These are phyloP conservation scores for Hystrix cristata DNA, from an alignment of 2,113 vertebrate genomes.

Conservation along the genomic window DNA sequence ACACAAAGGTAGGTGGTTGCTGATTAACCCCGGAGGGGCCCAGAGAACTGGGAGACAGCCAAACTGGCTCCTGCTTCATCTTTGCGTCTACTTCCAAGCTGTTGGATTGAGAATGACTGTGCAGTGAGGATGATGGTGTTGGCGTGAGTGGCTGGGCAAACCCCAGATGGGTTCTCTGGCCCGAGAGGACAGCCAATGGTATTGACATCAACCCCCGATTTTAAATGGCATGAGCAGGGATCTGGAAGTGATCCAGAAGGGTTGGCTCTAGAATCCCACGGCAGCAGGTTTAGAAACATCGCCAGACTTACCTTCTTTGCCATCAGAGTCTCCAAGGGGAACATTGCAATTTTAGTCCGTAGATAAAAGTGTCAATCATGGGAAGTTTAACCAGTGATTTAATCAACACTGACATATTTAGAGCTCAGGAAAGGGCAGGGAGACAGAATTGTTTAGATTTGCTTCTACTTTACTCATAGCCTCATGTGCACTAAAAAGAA, in stretches of 20 bases:
- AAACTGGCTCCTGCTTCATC: constrained; percentile 64
- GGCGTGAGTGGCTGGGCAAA: constrained; percentile 63
- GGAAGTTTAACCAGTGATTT: neutral
- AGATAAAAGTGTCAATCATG: constrained; percentile 38
- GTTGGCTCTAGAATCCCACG: constrained; percentile 20
- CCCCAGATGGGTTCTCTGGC: constrained; percentile 51
- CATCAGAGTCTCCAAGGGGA: neutral
- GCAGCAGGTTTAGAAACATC: constrained; percentile 25
- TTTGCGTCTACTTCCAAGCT: constrained; percentile 67
- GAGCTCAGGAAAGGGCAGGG: constrained; percentile 27
- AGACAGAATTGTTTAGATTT: neutral
- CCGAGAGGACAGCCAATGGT: constrained; percentile 50
- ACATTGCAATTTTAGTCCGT: constrained; percentile 7
- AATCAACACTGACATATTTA: neutral
- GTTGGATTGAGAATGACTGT: constrained; percentile 36
- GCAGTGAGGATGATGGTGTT: constrained; percentile 34
- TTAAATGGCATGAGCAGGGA: constrained; percentile 73
- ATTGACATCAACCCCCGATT: constrained; percentile 62
- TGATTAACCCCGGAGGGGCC: constrained; percentile 73
- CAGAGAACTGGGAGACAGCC: constrained; percentile 69
- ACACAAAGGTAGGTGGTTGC: constrained; percentile 69
- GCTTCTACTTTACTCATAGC: constrained; percentile 6
- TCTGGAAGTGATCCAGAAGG: constrained; percentile 67
- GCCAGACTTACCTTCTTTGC: neutral
- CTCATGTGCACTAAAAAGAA: neutral